Evolutionary conservation across 2,113 vertebrate species (phyloP).

Genomic region (Stigmatopora argus): DNA sequence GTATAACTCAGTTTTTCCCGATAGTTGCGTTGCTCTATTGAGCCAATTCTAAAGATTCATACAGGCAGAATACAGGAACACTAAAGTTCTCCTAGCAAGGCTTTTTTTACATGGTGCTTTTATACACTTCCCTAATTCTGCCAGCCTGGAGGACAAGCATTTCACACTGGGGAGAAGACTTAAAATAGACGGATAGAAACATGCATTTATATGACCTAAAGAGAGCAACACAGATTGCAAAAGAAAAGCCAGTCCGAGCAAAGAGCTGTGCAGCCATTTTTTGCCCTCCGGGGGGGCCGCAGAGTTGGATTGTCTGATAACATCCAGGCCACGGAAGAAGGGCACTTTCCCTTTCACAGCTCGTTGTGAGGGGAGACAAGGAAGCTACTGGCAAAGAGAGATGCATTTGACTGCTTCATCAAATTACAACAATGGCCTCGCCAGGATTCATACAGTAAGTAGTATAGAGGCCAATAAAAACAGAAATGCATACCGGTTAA

Average conservation of each 20-base stretch:
- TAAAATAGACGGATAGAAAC: slow-evolving; percentile 55
- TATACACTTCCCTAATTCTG: slow-evolving; percentile 49
- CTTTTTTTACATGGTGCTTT: slow-evolving; percentile 28
- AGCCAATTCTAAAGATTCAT: slow-evolving; percentile 37
- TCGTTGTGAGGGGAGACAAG: slow-evolving; percentile 36
- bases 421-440: slow-evolving; percentile 34
- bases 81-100: slow-evolving; percentile 19
- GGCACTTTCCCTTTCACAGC: slow-evolving; percentile 53
- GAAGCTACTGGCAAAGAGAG: slow-evolving; percentile 36
- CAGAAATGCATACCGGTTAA: background rate
- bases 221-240: slow-evolving; percentile 50
- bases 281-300: slow-evolving; percentile 32
- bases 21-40: slow-evolving; percentile 23
- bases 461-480: background rate
- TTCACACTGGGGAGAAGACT: slow-evolving; percentile 46
- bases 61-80: slow-evolving; percentile 18
- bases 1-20: slow-evolving; percentile 25
- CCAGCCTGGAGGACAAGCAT: slow-evolving; percentile 39
- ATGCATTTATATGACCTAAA: slow-evolving; percentile 54
- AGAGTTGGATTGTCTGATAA: slow-evolving; percentile 46
- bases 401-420: slow-evolving; percentile 48
- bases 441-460: background rate
- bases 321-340: slow-evolving; percentile 56
- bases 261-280: slow-evolving; percentile 31
- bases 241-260: slow-evolving; percentile 38